These are phyloP conservation scores for Aricia artaxerxes DNA, from an alignment of 2,888 invertebrate species.

Conservation along the genomic window DNA sequence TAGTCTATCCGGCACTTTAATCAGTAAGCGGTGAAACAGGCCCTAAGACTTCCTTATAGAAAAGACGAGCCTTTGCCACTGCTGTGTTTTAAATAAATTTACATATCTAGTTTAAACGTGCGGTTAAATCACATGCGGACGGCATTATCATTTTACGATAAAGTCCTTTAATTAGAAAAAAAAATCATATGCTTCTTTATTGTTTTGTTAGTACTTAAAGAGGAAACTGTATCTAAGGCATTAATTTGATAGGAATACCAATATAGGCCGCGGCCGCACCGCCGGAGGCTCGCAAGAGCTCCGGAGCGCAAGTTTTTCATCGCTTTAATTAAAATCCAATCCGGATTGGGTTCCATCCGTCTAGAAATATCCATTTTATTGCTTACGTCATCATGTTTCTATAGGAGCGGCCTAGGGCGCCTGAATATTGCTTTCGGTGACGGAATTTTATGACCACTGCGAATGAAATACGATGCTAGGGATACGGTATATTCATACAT, in stretches of 20 bases:
- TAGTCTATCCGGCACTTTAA: too few relatives aligned
- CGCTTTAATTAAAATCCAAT: slow-evolving; percentile 16
- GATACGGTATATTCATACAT: too few relatives aligned
- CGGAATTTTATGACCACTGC: neutral
- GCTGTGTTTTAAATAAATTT: too few relatives aligned
- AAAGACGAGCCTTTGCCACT: too few relatives aligned
- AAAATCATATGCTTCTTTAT: too few relatives aligned
- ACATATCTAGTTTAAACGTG: too few relatives aligned
- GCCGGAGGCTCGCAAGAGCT: neutral
- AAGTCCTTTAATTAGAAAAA: too few relatives aligned
- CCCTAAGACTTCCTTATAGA: too few relatives aligned
- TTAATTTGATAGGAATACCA: neutral
- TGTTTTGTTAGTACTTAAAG: neutral
- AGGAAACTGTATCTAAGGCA: neutral
- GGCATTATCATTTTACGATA: too few relatives aligned
- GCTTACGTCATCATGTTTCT: slow-evolving; percentile 5
- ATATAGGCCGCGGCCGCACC: neutral
- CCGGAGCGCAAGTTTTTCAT: slow-evolving; percentile 1
- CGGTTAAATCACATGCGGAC: too few relatives aligned
- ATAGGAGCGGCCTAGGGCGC: slow-evolving; percentile 2
- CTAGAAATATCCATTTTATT: slow-evolving; percentile 10
- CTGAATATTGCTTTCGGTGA: neutral
- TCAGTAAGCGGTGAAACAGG: too few relatives aligned
- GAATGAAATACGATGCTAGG: too few relatives aligned
- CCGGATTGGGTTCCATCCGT: neutral